Base-by-base conservation (phyloP, 2,888 invertebrate species). In the Callyntrura sp. region DNA sequence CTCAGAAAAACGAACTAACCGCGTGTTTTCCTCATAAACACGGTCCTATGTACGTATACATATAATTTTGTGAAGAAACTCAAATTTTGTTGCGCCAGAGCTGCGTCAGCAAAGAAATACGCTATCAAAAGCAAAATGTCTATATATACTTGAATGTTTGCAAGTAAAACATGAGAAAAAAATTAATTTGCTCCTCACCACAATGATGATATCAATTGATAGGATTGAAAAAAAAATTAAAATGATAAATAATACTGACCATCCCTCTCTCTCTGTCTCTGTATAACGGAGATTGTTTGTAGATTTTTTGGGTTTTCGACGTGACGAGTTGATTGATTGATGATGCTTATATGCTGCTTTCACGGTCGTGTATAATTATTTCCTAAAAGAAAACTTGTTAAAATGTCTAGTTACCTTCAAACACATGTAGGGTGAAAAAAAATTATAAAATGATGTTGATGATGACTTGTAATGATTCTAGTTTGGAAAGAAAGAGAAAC, bases 111-210 rank as follows among this genome's bases (percentile, higher is more conserved):
- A 57, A 14, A 14, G 51, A 57, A 57, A 57, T 17, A 17, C 6
- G 57, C 17, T 57, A 17, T 14, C n/a, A 5, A 57, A 57, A 51
- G 51, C n/a, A 51, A 51, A 45, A 5, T 51, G 51, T 51, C 35
- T 14, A 20, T 76, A 23, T 48, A 48, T 51, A 51, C 48, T 78
- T 48, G 76, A 48, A 78, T 60, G 60, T 57, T 57, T 17, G 57
- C 57, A 17, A 57, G 57, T 14, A 51, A 17, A 57, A 57, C 35
- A n/a, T n/a, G n/a, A n/a, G 35, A 35, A 6, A 35, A 81, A 79
- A 73, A 81, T 57, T 60, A 28, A n/a, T 81, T 57, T 81, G 81
- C 81, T 81, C 81, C 81, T 81, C 76, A 78, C 76, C 23, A 57
- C 57, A 17, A 57, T 17, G 17, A 57, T 57, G 17, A 57, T 57